Percentiles rank a stretch among this genome's conserved stretches.
Conservation (phyloP, 2,888 invertebrate species). For the Ormyrus labotus region DNA sequence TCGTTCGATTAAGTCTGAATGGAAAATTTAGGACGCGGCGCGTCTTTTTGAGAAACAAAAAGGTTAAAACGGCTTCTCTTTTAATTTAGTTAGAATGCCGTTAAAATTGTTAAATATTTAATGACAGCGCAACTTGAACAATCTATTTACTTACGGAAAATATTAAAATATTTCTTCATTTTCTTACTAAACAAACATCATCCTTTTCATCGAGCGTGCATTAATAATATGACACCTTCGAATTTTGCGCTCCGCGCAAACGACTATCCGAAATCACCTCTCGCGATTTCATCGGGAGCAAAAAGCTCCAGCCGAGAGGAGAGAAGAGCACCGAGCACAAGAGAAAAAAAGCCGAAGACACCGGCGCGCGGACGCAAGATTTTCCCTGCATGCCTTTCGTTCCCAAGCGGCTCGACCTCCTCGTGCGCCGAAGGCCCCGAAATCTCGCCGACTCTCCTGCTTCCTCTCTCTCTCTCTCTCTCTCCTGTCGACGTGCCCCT, state of each 20-base stretch:
- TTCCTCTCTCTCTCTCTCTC: neutral
- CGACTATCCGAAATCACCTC: neutral
- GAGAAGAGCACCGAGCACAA: neutral
- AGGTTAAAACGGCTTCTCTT: too few species aligned
- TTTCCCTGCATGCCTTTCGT: constrained; percentile 51
- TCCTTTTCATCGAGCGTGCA: too few species aligned
- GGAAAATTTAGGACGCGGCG: too few species aligned
- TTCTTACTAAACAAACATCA: too few species aligned
- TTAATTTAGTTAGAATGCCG: too few species aligned
- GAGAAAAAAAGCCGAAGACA: constrained; percentile 12
- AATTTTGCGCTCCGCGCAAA: neutral
- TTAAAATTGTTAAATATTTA: too few species aligned
- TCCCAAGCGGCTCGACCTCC: constrained; percentile 42
- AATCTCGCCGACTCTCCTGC: constrained; percentile 3
- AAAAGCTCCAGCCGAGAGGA: neutral
- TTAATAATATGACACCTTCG: too few species aligned
- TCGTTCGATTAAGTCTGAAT: too few species aligned
- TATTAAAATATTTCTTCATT: too few species aligned
- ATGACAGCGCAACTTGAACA: too few species aligned
- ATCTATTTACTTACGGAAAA: too few species aligned
- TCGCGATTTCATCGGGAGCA: neutral
- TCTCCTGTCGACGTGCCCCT: neutral
- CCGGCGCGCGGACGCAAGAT: constrained; percentile 24
- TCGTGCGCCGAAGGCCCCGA: neutral
- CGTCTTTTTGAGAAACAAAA: too few species aligned